Base-by-base conservation (phyloP, 2,113 vertebrate genomes). In the Hypanus sabinus region DNA sequence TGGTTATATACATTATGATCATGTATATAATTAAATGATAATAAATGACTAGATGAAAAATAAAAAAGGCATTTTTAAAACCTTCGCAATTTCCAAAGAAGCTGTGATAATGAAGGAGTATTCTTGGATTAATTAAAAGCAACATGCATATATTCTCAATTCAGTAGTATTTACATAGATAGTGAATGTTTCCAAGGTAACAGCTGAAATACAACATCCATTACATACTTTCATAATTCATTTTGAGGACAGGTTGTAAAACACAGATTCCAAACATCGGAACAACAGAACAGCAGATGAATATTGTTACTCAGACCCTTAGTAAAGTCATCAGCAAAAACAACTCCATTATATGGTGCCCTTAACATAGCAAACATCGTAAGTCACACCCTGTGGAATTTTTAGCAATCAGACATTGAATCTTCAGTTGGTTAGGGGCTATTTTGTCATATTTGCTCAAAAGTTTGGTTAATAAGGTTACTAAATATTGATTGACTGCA, bases 151-250 rank as follows among this genome's bases (percentile, higher is more conserved):
- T 18, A 16, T 18, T n/a, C 62, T 90, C 33, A n/a, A n/a, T 90
- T 90, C 33, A 62, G 60, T 65, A n/a, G 33, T 90, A 68, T 68
- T 90, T 65, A 30, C 60, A 20, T 0, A 65, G 60, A 65, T 90
- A 65, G 24, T 27, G 30, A 88, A 68, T 90, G 85, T 68, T 90
- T 68, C 85, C 85, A 90, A 90, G 85, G 85, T n/a, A 30, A 90
- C 85, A 20, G 85, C 60, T 65, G 60, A 12, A 90, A 18, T 33
- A n/a, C 18, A n/a, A 12, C 60, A 90, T 20, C 85, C 85, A 20
- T 65, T 33, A 65, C 22, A 68, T 65, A 33, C 60, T 65, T 90
- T 14, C 85, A 65, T 33, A 30, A 90, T 90, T 62, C 30, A 90
- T 90, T 90, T 68, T 90, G 57, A 90, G 85, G 60, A 88, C 27